Base-by-base conservation (phyloP, 2,888 invertebrate genomes). In the Eilema caniola region DNA sequence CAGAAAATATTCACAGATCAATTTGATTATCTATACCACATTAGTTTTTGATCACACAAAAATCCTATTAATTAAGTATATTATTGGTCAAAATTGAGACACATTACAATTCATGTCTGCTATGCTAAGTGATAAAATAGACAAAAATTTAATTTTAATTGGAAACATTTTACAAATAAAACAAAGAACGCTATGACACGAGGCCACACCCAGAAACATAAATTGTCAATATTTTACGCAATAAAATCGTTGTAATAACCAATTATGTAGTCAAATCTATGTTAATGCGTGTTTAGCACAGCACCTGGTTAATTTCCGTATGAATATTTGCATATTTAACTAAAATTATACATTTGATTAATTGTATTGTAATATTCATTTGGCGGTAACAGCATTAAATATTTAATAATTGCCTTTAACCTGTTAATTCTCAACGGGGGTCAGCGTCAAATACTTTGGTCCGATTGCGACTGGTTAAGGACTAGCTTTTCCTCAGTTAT, bases 301-400 rank as follows among this genome's bases (percentile, higher is more conserved):
- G 73, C 83, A 83, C 81, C 83, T 83, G 83, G 81, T 84, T 77
- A 73, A 78, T 83, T 76, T 78, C 67, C 74, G 69, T 59, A 82
- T 74, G 65, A 79, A 77, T 81, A 76, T 82, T 75, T 73, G 64
- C 76, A 71, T 76, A 67, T 71, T 71, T 72, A 75, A 79, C 62
- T 71, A 28, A 69, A 84, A 83, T 83, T 82, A 83, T 80, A 66
- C 81, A 37, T 62, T 71, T 84, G 83, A 90, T 86, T 88, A 78
- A 87, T 86, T 70, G 78, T 75, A 75, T 86, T 88, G 70, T 83
- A 83, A 85, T 83, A 86, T 85, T 86, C 74, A 86, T 86, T 86
- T 86, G 85, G 77, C 84, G 79, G 69, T 62, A 62, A 62, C 65
- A 65, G 69, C 62, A 67, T 73, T 72, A 72, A 73, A 74, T 69